A percentile compares a stretch with the other conserved stretches of the same genome.
Conservation (phyloP, 2,888 invertebrate genomes). For the Spatulosminthurus flaviceps region DNA sequence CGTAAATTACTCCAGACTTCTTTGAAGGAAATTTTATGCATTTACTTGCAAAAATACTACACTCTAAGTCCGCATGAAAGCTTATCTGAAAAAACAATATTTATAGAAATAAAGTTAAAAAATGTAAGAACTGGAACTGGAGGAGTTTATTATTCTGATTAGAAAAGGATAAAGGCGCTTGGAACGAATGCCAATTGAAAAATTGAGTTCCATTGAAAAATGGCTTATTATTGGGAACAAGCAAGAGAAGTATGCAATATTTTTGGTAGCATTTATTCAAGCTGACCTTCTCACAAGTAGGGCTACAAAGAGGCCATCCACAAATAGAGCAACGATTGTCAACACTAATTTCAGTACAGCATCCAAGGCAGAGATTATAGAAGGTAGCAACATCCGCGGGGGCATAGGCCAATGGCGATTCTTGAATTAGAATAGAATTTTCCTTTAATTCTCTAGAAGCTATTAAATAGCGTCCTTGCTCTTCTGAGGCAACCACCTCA, state of each 20-base stretch:
- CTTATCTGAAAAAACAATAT: not conserved
- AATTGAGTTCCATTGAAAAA: too few relatives aligned
- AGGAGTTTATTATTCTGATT: too few relatives aligned
- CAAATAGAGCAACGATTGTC: conserved; percentile 12
- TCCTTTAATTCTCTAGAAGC: conserved; percentile 27
- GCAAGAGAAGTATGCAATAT: too few relatives aligned
- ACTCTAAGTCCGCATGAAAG: conserved; percentile 15
- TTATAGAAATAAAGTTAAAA: not conserved
- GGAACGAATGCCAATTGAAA: too few relatives aligned
- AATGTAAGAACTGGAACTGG: too few relatives aligned
- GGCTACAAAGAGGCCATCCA: conserved; percentile 22
- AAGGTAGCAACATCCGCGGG: not conserved
- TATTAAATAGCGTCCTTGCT: conserved; percentile 19
- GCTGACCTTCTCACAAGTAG: conserved; percentile 22
- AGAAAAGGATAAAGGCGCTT: too few relatives aligned
- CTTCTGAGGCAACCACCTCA: not conserved
- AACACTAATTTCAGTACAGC: not conserved
- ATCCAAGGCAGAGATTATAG: not conserved
- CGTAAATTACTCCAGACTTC: not conserved
- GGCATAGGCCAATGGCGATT: not conserved
- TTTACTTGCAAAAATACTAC: not conserved
- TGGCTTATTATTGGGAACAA: too few relatives aligned
- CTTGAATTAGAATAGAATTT: conserved; percentile 8
- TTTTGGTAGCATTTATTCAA: not conserved
- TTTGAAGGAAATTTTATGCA: conserved; percentile 7